Base-by-base conservation (phyloP, 1,140 invertebrate species). In the Diorhabda carinulata region DNA sequence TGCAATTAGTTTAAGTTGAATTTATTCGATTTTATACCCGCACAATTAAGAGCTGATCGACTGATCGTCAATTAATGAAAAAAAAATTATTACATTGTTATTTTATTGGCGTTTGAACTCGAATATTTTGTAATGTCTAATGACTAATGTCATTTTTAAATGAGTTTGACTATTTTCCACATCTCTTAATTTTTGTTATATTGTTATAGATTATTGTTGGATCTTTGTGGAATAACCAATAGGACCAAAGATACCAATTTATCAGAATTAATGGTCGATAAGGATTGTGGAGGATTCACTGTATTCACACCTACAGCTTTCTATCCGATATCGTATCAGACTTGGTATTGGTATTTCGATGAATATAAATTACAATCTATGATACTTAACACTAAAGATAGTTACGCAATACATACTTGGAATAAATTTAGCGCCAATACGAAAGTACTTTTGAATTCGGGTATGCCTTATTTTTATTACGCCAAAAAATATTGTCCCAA, bases 341-440 rank as follows among this genome's bases (percentile, higher is more conserved):
- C 86, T 5, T 90, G 88, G 87, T 77, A 76, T 2, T 74, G 84
- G 52, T 92, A 90, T 74, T 91, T 91, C 64, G 81, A 87, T n/a
- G 70, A 76, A 1, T 74, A 83, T 8, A 73, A 82, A 45, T 70
- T 80, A 2, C 79, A 86, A 7, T 68, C 79, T n/a, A 86, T 85
- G 0, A 78, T 90, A 76, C 73, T 79, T 2, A 73, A 78, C 44
- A 75, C 88, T 0, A 78, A 83, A 57, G 78, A 87, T 5, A 86
- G 88, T 3, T 82, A 84, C 69, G 82, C 84, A 1, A 86, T 90
- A 64, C 90, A 91, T 69, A 87, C 91, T 0, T 91, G 89, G 89
- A 91, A 91, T 73, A 87, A 87, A 57, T 84, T 87, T 52, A 89
- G 88, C 61, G 81, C 76, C 8, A 70, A 79, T 0, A 75, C 78